Evolutionary conservation across 2,113 vertebrate species (phyloP).

Genomic region (Asarcornis scutulata): DNA sequence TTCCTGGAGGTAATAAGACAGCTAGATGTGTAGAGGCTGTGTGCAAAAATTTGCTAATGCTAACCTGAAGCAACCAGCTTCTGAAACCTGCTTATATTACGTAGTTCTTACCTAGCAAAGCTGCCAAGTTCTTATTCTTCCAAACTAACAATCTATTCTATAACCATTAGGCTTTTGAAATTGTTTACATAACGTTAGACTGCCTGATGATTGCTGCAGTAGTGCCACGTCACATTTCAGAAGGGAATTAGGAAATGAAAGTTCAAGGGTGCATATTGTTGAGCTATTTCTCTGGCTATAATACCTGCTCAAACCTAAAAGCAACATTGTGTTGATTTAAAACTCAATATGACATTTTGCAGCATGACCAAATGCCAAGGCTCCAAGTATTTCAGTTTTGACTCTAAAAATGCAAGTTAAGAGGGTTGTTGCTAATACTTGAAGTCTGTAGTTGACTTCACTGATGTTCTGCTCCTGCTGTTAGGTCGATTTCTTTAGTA

Average conservation of each 20-base stretch:
- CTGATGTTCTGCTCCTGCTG: not conserved
- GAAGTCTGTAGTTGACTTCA: not conserved
- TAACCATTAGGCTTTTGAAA: conserved; percentile 18
- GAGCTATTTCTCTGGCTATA: not conserved
- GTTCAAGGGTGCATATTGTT: not conserved
- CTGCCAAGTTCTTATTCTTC: not conserved
- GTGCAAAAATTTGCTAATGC: not conserved
- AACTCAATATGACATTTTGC: not conserved
- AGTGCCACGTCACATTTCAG: conserved; percentile 31
- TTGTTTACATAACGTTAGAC: not conserved
- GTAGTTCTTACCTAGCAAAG: not conserved
- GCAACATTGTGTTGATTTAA: not conserved
- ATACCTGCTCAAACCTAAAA: not conserved
- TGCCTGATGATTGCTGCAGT: not conserved
- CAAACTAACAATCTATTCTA: not conserved
- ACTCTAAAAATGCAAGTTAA: not conserved
- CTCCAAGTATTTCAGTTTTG: not conserved
- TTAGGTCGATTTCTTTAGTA: not conserved
- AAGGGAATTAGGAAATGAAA: conserved; percentile 23
- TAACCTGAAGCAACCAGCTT: not conserved
- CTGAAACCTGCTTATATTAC: not conserved
- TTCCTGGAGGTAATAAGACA: not conserved
- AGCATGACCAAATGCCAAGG: not conserved
- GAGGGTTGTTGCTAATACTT: fast-evolving
- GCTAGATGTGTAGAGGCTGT: not conserved